Conservation (phyloP, 2,888 invertebrate species). For the Altica lythri region DNA sequence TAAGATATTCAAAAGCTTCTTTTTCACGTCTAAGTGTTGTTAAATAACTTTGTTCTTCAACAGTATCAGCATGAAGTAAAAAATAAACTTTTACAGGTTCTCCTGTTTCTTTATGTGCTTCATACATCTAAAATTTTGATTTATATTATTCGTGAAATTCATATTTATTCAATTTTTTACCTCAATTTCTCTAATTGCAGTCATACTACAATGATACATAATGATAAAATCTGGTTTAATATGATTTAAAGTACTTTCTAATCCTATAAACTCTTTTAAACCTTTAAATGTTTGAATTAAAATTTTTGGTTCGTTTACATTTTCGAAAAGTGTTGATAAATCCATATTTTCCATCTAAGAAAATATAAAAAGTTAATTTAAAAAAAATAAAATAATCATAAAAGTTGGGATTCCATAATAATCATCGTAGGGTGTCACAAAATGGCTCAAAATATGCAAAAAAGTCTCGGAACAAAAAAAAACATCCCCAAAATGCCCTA, state of each 20-base stretch:
- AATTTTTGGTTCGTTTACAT: slow-evolving; percentile 67
- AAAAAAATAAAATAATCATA: slow-evolving; percentile 32
- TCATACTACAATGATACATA: slow-evolving; percentile 87
- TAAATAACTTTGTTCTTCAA: slow-evolving; percentile 96
- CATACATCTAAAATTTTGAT: slow-evolving; percentile 70
- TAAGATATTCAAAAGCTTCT: slow-evolving; percentile 89
- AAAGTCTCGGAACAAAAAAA: no score
- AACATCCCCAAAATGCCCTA: no score
- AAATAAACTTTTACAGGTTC: slow-evolving; percentile 79
- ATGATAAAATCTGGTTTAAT: slow-evolving; percentile 81
- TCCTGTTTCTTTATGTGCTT: slow-evolving; percentile 63
- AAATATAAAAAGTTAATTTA: slow-evolving; percentile 45
- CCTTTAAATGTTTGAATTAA: slow-evolving; percentile 80
- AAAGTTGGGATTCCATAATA: no score
- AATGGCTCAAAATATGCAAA: no score
- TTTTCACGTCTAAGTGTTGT: slow-evolving; percentile 90
- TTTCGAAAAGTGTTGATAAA: slow-evolving; percentile 64
- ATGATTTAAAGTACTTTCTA: slow-evolving; percentile 71
- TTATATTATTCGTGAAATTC: no score
- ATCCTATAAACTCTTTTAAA: slow-evolving; percentile 70
- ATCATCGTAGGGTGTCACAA: no score
- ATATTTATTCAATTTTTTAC: no score
- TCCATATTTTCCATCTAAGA: slow-evolving; percentile 69
- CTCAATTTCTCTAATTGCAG: slow-evolving; percentile 89
- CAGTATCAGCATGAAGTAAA: slow-evolving; percentile 87